phyloP scores from a whole-genome alignment of 2,797 vertebrate species.

The Sciurus carolinensis region DNA sequence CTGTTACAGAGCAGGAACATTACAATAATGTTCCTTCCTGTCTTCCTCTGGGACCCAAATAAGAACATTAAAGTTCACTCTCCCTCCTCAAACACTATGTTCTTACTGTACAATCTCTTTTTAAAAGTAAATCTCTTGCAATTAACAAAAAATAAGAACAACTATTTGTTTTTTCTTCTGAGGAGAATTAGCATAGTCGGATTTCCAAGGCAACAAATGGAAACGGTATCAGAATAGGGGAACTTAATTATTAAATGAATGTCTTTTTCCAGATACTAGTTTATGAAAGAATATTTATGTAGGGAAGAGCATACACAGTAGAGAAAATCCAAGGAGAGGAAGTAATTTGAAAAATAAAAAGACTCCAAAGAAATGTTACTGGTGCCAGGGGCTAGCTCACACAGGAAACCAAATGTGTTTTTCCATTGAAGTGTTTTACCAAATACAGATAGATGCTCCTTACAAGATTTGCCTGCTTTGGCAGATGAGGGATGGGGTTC shows the following conservation, averaged over 20 bases:
- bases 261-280: slow-evolving; percentile 64
- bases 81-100: background rate
- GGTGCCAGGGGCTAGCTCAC: background rate
- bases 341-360: slow-evolving; percentile 68
- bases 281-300: slow-evolving; percentile 10
- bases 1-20: background rate
- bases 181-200: slow-evolving; percentile 78
- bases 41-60: background rate
- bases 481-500: no score
- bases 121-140: slow-evolving; percentile 75
- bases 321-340: slow-evolving; percentile 45
- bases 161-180: slow-evolving; percentile 85
- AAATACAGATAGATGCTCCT: accelerated
- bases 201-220: slow-evolving; percentile 83
- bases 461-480: background rate
- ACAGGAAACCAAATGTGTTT: background rate
- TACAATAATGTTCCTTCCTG: background rate
- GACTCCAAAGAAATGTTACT: background rate
- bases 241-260: slow-evolving; percentile 86
- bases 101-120: slow-evolving; percentile 46
- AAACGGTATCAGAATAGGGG: slow-evolving; percentile 59
- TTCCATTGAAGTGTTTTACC: background rate
- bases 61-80: background rate
- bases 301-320: slow-evolving; percentile 54
- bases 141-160: slow-evolving; percentile 86